Evolutionary conservation across 2,888 invertebrate genomes (phyloP), one percentile per base, ranked within the genome.

Genomic region (Marronus borbonicus): DNA sequence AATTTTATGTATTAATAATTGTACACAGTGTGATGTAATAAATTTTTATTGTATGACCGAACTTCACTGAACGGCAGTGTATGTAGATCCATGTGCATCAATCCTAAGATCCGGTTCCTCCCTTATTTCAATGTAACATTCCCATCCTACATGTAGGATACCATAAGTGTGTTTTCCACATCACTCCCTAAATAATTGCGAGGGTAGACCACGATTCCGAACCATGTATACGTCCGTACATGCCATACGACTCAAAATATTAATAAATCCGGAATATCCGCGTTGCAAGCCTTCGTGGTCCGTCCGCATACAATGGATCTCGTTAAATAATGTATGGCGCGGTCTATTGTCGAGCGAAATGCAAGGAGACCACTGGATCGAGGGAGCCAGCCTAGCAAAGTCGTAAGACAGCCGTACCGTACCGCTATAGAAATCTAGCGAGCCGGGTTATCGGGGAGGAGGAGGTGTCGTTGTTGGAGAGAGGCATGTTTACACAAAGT

Each of bases 241-340:
- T 12, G 8, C 12, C 44, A 2, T 44, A 44, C 44, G 12, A 70
- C 60, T 77, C 69, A 69, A 62, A 77, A 77, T 77, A 77, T 77
- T 77, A 77, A 77, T 77, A 77, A 77, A 77, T 49, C 77, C 77
- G 69, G 58, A 82, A 81, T 79, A 82, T 82, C 81, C 81, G 80
- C 79, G 80, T 44, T 12, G 44, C 44, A 12, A 2, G 44, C 44
- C 44, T 44, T 44, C 44, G 8, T 78, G 79, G 83, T 81, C 81
- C 80, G 80, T 76, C 17, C 17, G n/a, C 39, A 17, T 79, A 82
- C 84, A 84, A 85, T 84, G 77, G 80, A 78, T 78, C 80, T 81
- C 83, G 83, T 83, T 85, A 84, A 85, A 85, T 85, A 85, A 84
- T 84, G 84, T 83, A 85, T 85, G 84, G 83, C 83, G 83, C 82